phyloP scores from a whole-genome alignment of 2,797 vertebrate species.

The Nyctalus aviator region DNA sequence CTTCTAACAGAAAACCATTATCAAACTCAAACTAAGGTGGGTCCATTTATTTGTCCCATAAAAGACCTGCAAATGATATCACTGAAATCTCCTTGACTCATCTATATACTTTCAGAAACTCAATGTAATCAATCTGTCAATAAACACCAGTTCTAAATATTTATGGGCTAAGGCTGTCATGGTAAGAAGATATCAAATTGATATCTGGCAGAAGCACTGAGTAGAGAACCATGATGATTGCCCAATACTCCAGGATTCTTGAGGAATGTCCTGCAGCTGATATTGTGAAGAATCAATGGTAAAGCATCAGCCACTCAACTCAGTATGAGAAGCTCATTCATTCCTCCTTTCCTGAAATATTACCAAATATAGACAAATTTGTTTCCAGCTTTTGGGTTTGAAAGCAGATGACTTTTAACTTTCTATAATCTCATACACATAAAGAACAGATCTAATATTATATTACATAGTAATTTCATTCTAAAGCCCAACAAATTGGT shows the following conservation, averaged over 20 bases:
- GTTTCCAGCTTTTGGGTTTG: background rate
- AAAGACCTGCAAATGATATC: background rate
- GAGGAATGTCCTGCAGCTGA: background rate
- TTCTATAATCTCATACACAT: conserved; percentile 20
- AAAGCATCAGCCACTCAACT: background rate
- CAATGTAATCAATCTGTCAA: background rate
- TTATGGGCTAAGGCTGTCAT: conserved; percentile 6
- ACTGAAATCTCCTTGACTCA: background rate
- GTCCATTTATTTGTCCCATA: conserved; percentile 20
- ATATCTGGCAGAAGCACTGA: background rate
- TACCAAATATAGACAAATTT: background rate
- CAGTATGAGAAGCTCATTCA: background rate
- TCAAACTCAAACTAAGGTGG: background rate
- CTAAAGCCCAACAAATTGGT: background rate
- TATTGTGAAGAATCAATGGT: background rate
- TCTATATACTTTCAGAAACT: conserved; percentile 37
- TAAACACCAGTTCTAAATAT: conserved; percentile 45
- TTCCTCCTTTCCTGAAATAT: background rate
- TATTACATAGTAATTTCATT: background rate
- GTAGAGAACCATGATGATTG: background rate
- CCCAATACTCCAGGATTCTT: background rate
- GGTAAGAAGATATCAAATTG: conserved; percentile 21
- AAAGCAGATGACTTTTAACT: background rate
- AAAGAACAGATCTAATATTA: conserved; percentile 3
- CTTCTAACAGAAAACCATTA: background rate